Conservation (phyloP, 1,140 invertebrate species). For the Orchesella cincta region DNA sequence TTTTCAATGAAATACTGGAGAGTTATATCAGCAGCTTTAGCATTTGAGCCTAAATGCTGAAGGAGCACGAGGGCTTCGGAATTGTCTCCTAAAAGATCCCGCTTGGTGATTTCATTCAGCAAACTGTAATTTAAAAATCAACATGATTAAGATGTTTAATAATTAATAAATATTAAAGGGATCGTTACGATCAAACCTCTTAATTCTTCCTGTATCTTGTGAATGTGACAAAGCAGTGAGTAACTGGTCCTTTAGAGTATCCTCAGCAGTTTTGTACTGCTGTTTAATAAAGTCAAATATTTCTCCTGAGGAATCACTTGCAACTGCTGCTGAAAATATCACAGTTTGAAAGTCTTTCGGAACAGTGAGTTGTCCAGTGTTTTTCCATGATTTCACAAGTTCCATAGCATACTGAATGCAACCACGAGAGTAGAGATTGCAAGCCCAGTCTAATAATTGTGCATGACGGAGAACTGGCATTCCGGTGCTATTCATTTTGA, state of each 20-base stretch:
- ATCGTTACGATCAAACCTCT: too few species aligned
- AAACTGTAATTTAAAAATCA: too few species aligned
- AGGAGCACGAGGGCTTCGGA: not conserved
- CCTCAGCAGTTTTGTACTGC: not conserved
- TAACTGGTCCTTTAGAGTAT: not conserved
- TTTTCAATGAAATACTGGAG: constrained; percentile 10
- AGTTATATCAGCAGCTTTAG: not conserved
- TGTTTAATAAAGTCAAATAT: not conserved
- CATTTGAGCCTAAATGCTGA: not conserved
- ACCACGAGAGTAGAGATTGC: not conserved
- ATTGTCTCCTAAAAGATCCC: not conserved
- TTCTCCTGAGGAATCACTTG: not conserved
- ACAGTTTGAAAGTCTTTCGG: not conserved
- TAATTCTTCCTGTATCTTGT: not conserved
- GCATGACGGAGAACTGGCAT: not conserved
- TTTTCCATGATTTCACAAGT: constrained; percentile 15
- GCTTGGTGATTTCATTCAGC: not conserved
- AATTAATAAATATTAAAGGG: too few species aligned
- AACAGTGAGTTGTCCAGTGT: not conserved
- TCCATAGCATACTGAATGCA: not conserved
- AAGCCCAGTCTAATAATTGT: constrained; percentile 25
- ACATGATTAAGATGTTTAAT: too few species aligned
- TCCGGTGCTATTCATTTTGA: not conserved
- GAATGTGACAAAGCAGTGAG: not conserved
- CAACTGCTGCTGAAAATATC: not conserved